These are phyloP conservation scores for Muscicapa striata DNA, from an alignment of 2,797 vertebrate species.

Conservation along the genomic window DNA sequence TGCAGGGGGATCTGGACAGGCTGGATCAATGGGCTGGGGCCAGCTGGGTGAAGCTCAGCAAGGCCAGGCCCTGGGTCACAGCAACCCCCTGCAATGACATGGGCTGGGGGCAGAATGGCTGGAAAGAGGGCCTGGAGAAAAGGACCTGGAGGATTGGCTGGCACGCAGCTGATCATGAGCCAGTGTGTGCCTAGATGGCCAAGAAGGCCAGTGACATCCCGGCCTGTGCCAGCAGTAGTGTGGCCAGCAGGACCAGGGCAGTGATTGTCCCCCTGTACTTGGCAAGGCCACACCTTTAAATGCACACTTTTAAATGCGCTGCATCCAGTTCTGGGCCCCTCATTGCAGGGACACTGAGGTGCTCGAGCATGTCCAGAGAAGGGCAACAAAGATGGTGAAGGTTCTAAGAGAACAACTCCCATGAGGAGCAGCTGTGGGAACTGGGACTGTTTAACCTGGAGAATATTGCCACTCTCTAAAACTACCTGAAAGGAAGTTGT, in stretches of 20 bases:
- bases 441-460: background rate
- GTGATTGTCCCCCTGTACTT: fast-evolving
- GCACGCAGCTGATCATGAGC: background rate
- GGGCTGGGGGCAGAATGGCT: background rate
- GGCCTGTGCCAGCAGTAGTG: background rate
- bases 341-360: background rate
- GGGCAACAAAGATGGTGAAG: too few relatives aligned
- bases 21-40: background rate
- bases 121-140: background rate
- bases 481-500: background rate
- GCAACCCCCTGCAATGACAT: fast-evolving
- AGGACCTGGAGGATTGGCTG: background rate
- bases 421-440: background rate
- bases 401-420: background rate
- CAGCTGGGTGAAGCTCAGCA: fast-evolving
- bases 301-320: too few relatives aligned
- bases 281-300: fast-evolving
- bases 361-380: background rate
- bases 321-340: background rate
- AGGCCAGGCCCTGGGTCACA: background rate
- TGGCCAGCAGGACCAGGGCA: background rate
- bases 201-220: background rate
- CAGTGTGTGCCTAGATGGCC: fast-evolving
- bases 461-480: background rate
- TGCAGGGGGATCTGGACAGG: background rate